A percentile compares a stretch with the other conserved stretches of the same genome.
These are phyloP conservation scores for Ornithoptera alexandrae DNA, from an alignment of 2,888 invertebrate genomes.

Conservation along the genomic window DNA sequence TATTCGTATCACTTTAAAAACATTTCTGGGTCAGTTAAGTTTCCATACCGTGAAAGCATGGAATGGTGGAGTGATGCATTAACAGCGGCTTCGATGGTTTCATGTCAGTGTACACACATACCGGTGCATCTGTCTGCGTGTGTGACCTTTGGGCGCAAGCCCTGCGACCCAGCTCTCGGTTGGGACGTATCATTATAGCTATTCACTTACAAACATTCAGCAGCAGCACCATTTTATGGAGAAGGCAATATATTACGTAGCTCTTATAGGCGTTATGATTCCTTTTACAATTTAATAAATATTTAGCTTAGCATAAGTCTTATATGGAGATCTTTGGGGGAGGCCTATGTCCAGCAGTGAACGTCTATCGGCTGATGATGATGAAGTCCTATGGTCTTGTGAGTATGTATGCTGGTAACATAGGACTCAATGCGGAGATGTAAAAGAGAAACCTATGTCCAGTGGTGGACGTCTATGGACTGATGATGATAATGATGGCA, in stretches of 20 bases:
- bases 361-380: no score
- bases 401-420: no score
- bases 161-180: conserved; percentile 59
- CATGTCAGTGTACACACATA: conserved; percentile 25
- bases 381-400: no score
- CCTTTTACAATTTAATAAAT: background rate
- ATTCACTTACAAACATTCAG: conserved; percentile 44
- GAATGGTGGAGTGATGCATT: conserved; percentile 6
- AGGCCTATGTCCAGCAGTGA: no score
- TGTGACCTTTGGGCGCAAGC: conserved; percentile 54
- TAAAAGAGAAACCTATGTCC: no score
- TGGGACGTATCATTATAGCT: conserved; percentile 55
- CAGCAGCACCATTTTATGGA: conserved; percentile 35
- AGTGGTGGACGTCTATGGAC: no score
- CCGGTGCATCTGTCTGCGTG: conserved; percentile 43
- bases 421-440: no score
- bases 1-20: no score
- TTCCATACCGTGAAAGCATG: conserved; percentile 10
- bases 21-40: background rate
- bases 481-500: no score
- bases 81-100: conserved; percentile 22
- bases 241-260: conserved; percentile 33
- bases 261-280: background rate
- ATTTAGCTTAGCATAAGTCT: background rate
- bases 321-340: no score